These are phyloP conservation scores for Acrocephalus arundinaceus DNA, from an alignment of 2,113 vertebrate genomes.

Conservation along the genomic window DNA sequence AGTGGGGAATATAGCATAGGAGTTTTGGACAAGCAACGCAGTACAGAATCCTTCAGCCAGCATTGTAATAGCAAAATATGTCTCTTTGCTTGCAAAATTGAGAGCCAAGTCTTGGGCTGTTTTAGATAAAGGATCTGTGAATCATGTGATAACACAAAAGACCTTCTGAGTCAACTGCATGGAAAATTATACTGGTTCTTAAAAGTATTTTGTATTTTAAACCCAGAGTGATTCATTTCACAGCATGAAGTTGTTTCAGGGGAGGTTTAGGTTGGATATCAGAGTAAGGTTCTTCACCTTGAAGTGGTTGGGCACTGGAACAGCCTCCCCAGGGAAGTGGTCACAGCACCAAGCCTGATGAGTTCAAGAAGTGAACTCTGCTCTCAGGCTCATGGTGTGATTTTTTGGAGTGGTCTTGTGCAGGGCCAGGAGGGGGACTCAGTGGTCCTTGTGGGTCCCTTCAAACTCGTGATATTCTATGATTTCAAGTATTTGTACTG, in stretches of 20 bases:
- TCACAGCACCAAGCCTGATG: background rate
- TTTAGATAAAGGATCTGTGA: background rate
- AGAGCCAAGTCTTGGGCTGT: background rate
- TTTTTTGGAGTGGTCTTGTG: background rate
- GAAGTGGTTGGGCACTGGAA: background rate
- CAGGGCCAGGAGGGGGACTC: background rate
- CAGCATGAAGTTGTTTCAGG: background rate
- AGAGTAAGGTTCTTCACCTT: background rate
- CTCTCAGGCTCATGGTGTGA: background rate
- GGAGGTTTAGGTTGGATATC: background rate
- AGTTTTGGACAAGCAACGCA: background rate
- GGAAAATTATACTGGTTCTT: background rate
- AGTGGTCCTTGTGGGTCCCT: background rate
- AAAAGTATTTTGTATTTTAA: background rate
- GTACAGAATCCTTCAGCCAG: background rate
- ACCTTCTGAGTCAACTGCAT: background rate
- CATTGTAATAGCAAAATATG: background rate
- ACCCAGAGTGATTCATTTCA: background rate
- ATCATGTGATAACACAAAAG: background rate
- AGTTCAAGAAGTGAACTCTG: background rate
- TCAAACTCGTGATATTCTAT: fast-evolving
- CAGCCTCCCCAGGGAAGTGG: background rate
- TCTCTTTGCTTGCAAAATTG: background rate
- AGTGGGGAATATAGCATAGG: background rate
- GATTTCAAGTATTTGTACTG: fast-evolving